Conservation (phyloP, 64 coral and sea anemone genomes). For the Montipora capricornis region DNA sequence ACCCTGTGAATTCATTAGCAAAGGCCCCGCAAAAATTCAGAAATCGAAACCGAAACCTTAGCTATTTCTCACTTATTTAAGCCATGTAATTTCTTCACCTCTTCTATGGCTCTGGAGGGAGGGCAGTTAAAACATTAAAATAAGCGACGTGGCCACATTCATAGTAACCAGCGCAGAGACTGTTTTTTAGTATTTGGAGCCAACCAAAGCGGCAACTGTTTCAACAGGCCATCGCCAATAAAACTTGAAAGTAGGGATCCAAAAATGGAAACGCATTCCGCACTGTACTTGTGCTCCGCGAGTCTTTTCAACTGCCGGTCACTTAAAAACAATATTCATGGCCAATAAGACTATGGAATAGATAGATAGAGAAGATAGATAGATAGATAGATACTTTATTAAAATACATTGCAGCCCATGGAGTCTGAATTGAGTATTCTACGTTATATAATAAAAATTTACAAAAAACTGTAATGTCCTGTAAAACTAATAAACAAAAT, state of each 20-base stretch:
- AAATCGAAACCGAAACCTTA: too few relatives aligned
- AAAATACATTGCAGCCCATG: too few relatives aligned
- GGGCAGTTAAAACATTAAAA: conserved; percentile 92
- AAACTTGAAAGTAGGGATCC: conserved; percentile 90
- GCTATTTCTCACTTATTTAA: neutral
- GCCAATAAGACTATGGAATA: neutral
- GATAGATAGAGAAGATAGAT: too few relatives aligned
- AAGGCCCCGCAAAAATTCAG: neutral
- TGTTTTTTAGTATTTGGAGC: conserved; percentile 93
- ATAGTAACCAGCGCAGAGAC: conserved; percentile 69
- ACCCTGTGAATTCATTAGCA: neutral
- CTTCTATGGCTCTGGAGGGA: conserved; percentile 81
- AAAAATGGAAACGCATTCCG: conserved; percentile 75
- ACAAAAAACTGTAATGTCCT: too few relatives aligned
- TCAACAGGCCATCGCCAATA: conserved; percentile 98
- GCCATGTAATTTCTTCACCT: conserved; percentile 71
- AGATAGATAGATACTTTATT: too few relatives aligned
- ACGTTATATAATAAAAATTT: too few relatives aligned
- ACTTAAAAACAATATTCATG: conserved; percentile 81
- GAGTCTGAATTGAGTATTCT: too few relatives aligned
- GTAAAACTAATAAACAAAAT: too few relatives aligned
- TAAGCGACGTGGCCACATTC: too few relatives aligned
- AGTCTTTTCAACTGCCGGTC: conserved; percentile 89
- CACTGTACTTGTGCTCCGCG: conserved; percentile 94
- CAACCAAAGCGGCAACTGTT: conserved; percentile 87